Base-by-base conservation (phyloP, 2,888 invertebrate genomes). In the Atherix ibis region DNA sequence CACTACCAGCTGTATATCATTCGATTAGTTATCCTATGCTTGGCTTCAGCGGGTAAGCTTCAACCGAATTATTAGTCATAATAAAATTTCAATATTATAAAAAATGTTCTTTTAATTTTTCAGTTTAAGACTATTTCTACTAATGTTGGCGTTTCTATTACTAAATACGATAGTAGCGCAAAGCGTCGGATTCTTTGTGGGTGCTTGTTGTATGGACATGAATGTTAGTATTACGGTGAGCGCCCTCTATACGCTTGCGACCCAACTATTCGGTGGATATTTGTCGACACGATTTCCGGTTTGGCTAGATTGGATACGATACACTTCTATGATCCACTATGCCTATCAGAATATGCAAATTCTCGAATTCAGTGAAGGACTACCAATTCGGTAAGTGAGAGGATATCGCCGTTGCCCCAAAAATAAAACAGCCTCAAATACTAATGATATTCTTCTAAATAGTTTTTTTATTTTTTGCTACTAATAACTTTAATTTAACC, bases 311-410 rank as follows among this genome's bases (percentile, higher is more conserved):
- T 81, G 79, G 79, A 70, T 77, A 56, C 69, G 74, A 44, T 79
- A 79, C 50, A 65, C 76, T 37, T 79, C 79, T 32, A 73, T 80
- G 74, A 73, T 81, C 33, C 76, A 79, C 55, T 82, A 82, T 56
- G 79, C 80, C 37, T 82, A 77, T 59, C 76, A 79, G 51, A 80
- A 80, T 54, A 77, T 81, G 77, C 78, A 80, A 56, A 77, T 77
- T 43, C 65, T 82, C 27, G 81, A 83, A 53, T 80, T 81, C 50
- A 67, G 70, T 40, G 70, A 75, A 52, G 78, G 78, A 45, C 65
- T 70, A 42, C 70, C 72, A 28, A 73, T 81, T 44, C 55, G 61
- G 77, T 82, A 64, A 69, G 73, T 62, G 10, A 22, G 22, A 22
- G 22, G 22, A 33, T 27, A 13, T 18, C n/a, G 15, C 25, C 16